Base-by-base conservation (phyloP, 1,140 invertebrate species). In the Ceratitis capitata region DNA sequence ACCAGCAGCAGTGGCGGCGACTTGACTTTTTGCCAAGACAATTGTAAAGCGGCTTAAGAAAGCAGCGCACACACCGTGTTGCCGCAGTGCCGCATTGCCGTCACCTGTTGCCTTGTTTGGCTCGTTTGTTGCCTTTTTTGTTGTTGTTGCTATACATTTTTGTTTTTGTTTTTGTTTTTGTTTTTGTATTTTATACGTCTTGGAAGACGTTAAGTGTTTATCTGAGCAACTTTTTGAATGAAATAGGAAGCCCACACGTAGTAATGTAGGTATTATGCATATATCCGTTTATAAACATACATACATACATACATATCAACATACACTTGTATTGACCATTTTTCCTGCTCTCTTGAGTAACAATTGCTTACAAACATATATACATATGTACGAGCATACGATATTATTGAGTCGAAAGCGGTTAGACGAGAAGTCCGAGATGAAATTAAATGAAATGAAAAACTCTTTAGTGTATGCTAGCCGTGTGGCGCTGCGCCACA, bases 51-150 rank as follows among this genome's bases (percentile, higher is more conserved):
- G 82, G 85, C 86, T 86, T 86, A 86, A 85, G 84, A 78, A 85
- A 74, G 83, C 83, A 61, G 83, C 53, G 56, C 32, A 10, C 42
- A 29, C 39, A 14, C n/a, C 7, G 39, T 78, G 45, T 78, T 78
- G 69, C 69, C 64, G 42, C 56, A 47, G 58, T 64, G 35, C 85
- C 58, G 47, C 51, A 56, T 56, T 85, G 88, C 87, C 87, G 87
- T 87, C 87, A 88, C 87, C 87, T 88, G 87, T 88, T 88, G 87
- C 86, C 64, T 82, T 86, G 85, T 87, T 86, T 84, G 86, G 84
- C 85, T 84, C 58, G 56, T 49, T 47, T 85, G 58, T 85, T 49
- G 19, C 42, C 74, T 74, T 85, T 64, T 61, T 64, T 64, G 29
- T 35, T 35, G 26, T 64, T 64, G 7, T 64, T 35, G 64, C n/a